Base-by-base conservation (phyloP, 2,888 invertebrate genomes). In the Pristionchus fissidentatus region DNA sequence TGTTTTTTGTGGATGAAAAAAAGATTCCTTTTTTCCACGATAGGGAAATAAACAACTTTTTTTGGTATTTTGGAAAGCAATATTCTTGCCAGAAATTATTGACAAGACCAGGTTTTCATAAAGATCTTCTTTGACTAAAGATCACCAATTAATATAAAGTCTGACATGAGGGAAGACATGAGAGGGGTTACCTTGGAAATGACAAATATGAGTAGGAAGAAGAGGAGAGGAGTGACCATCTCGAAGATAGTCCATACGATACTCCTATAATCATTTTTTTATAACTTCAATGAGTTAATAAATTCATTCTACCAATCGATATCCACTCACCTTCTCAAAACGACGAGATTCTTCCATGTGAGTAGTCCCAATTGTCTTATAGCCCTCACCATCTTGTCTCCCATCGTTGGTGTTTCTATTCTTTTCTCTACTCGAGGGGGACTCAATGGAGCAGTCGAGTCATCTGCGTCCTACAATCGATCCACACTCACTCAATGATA, bases 231-330 rank as follows among this genome's bases (percentile, higher is more conserved):
- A 43, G 90, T 82, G 13, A 89, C 78, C 38, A 91, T 83, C 81
- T 91, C 90, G 83, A 87, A 87, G 49, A 91, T 35, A 32, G 90
- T 88, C 91, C 90, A 90, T 46, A 87, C 52, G 62, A 89, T 90
- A 46, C 80, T 70, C 84, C 86, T 55, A n/a, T 57, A 62, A 35
- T 62, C 7, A 62, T 62, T 62, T 1, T 35, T 62, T 62, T 35
- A 35, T 62, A 26, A 57, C 26, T 26, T 1, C n/a, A 22, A 26
- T 57, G 22, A 29, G 19, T 3, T 62, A 73, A 41, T 29, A n/a
- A 73, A 41, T 10, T 43, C 22, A 73, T 38, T 4, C 22, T 26
- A 32, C 13, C n/a, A 77, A 77, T 32, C 2, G n/a, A 77, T 3
- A 38, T 82, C 83, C 85, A 57, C 88, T 81, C 84, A 86, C 79